These are phyloP conservation scores for Pteropus alecto DNA, from an alignment of 2,113 vertebrate species.

Conservation along the genomic window DNA sequence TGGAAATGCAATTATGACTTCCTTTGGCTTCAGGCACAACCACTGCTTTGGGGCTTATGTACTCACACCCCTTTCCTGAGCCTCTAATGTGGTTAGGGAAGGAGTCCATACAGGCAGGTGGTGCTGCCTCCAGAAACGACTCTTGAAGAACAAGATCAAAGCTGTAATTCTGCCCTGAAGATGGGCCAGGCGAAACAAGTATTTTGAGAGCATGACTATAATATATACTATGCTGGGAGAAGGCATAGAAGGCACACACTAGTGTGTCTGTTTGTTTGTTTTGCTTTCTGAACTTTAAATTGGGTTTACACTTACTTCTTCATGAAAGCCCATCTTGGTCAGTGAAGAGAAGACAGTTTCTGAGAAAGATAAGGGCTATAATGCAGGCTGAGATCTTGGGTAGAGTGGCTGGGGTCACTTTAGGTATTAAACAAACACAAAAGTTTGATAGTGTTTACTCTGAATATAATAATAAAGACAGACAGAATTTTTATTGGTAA, in stretches of 20 bases:
- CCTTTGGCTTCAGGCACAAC: not conserved
- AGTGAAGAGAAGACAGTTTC: not conserved
- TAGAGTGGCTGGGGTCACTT: too few species aligned
- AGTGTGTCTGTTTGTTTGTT: too few species aligned
- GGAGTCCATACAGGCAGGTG: not conserved
- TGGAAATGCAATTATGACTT: not conserved
- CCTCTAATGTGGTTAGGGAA: not conserved
- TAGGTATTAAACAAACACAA: not conserved
- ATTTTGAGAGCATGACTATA: not conserved
- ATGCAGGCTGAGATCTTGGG: not conserved
- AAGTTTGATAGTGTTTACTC: not conserved
- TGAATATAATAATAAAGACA: not conserved
- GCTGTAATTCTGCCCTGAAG: not conserved
- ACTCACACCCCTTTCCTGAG: not conserved
- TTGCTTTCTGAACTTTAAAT: not conserved
- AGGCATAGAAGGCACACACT: accelerated
- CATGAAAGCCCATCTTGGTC: not conserved
- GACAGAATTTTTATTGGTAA: not conserved
- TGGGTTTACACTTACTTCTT: not conserved
- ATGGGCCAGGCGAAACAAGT: not conserved
- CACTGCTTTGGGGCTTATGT: not conserved
- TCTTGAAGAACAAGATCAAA: not conserved
- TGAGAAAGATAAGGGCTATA: not conserved
- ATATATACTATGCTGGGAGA: not conserved
- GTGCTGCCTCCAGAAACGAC: not conserved